phyloP scores from a whole-genome alignment of 2,797 vertebrate species.

The Enteromius argenteus region DNA sequence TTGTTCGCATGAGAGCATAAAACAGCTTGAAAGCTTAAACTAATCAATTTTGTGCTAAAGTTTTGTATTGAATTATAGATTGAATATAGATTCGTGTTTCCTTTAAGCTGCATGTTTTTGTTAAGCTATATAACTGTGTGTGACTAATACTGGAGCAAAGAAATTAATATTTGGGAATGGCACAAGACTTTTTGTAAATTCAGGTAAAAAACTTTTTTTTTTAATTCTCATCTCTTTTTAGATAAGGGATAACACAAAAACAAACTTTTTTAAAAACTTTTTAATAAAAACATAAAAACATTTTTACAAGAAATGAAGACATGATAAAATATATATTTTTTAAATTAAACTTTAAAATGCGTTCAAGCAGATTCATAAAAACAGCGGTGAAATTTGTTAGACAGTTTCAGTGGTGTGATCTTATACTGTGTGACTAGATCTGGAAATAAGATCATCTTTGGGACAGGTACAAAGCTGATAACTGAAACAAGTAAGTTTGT shows the following conservation, averaged over 20 bases:
- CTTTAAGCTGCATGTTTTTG: constrained; percentile 20
- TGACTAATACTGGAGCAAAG: constrained; percentile 4
- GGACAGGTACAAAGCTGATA: constrained; percentile 54
- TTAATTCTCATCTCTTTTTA: neutral
- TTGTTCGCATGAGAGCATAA: neutral
- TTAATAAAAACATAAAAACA: too few relatives aligned
- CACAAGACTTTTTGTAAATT: constrained; percentile 41
- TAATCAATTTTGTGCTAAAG: neutral
- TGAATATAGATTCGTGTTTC: neutral
- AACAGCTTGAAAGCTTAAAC: neutral
- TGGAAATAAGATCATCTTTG: constrained; percentile 58
- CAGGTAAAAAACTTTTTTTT: constrained; percentile 31
- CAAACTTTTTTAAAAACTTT: neutral
- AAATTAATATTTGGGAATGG: constrained; percentile 61
- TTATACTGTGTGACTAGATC: constrained; percentile 60
- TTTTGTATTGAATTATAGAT: neutral
- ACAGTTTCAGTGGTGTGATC: constrained; percentile 25
- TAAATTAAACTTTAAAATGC: too few relatives aligned
- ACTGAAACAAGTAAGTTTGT: constrained; percentile 60
- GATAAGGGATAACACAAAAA: neutral
- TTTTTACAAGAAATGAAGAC: neutral
- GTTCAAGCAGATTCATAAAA: too few relatives aligned
- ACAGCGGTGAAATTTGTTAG: too few relatives aligned
- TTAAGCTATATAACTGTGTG: constrained; percentile 33
- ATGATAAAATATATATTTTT: too few relatives aligned